These are phyloP conservation scores for Charina bottae DNA, from an alignment of 2,113 vertebrate genomes.

Conservation along the genomic window DNA sequence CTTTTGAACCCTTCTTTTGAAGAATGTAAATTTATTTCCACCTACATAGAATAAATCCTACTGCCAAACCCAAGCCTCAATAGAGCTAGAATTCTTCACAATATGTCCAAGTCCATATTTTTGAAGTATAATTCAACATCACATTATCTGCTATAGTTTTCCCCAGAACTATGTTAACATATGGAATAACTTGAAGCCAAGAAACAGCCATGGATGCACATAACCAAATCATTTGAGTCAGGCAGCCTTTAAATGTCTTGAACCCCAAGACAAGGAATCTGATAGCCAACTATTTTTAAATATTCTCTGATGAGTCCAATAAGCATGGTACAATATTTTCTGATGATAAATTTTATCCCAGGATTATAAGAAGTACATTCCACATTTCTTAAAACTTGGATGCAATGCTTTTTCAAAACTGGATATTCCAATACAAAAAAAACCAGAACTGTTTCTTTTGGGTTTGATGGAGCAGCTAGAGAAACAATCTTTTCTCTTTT, in stretches of 20 bases:
- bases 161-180: background rate
- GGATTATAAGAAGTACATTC: background rate
- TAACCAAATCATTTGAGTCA: background rate
- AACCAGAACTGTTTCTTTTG: no score
- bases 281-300: background rate
- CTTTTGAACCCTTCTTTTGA: no score
- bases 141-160: background rate
- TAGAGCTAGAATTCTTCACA: background rate
- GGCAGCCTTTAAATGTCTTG: background rate
- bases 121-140: background rate
- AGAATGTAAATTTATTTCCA: background rate
- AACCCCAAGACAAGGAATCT: background rate
- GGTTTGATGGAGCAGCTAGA: no score
- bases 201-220: background rate
- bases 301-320: background rate
- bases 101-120: background rate
- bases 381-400: background rate
- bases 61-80: background rate
- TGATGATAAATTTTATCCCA: background rate
- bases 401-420: background rate
- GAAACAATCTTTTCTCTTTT: no score
- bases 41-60: background rate
- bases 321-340: background rate
- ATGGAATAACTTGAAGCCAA: background rate
- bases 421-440: background rate